Conservation (phyloP, 2,888 invertebrate genomes). For the Steinernema scapterisci region DNA sequence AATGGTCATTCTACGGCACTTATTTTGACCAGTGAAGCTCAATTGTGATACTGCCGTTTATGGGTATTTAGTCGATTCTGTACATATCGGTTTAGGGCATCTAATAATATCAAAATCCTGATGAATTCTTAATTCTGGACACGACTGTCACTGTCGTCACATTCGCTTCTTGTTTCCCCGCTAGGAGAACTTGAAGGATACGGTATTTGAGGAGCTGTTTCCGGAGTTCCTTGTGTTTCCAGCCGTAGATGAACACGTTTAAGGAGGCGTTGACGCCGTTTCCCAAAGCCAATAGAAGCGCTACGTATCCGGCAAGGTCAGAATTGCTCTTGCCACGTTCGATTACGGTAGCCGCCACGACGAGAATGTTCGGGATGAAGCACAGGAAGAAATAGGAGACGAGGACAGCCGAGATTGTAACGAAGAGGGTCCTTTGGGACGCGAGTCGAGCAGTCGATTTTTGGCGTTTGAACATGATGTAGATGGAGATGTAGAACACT, state of each 20-base stretch:
- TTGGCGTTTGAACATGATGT: constrained; percentile 19
- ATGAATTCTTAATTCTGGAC: not conserved
- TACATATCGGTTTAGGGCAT: not conserved
- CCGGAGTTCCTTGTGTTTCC: constrained; percentile 25
- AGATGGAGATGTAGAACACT: constrained; percentile 23
- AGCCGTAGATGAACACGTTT: constrained; percentile 29
- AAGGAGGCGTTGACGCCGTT: constrained; percentile 5
- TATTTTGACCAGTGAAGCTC: constrained; percentile 3
- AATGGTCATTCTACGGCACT: constrained; percentile 42
- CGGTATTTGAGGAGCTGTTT: constrained; percentile 12
- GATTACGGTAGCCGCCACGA: not conserved
- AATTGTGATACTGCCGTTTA: not conserved
- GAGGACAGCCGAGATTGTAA: constrained; percentile 8
- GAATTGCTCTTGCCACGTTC: not conserved
- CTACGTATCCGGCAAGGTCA: constrained; percentile 7
- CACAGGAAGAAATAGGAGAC: constrained; percentile 25
- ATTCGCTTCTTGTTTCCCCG: too few species aligned
- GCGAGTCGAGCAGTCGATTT: not conserved
- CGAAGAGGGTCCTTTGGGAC: not conserved
- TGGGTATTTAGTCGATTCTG: not conserved
- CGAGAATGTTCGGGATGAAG: not conserved
- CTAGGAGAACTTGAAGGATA: not conserved
- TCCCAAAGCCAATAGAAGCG: not conserved
- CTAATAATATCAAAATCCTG: too few species aligned
- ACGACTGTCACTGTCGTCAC: not conserved